Percentiles rank a stretch among this genome's conserved stretches.
These are phyloP conservation scores for Phenganax subtilis DNA, from an alignment of 92 coral and sea anemone species.

Conservation along the genomic window DNA sequence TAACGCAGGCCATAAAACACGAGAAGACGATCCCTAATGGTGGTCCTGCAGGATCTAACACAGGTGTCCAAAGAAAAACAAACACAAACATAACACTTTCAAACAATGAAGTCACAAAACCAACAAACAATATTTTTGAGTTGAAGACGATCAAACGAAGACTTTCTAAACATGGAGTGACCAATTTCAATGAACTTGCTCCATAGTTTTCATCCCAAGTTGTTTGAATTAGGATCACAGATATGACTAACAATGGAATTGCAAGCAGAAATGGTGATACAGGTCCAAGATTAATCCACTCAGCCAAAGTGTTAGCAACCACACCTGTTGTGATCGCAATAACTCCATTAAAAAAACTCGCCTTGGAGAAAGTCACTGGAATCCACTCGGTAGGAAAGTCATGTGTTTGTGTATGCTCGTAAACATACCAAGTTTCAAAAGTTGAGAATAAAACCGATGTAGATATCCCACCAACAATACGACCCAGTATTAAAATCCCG, in stretches of 20 bases:
- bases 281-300: slow-evolving; percentile 91
- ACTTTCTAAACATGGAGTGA: slow-evolving; percentile 84
- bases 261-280: slow-evolving; percentile 94
- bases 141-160: slow-evolving; percentile 79
- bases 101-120: slow-evolving; percentile 80
- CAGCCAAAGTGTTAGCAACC: slow-evolving; percentile 72
- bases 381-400: slow-evolving; percentile 94
- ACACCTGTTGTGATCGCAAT: slow-evolving; percentile 83
- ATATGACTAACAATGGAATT: slow-evolving; percentile 70
- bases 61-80: slow-evolving; percentile 98
- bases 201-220: slow-evolving; percentile 99
- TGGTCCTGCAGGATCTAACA: slow-evolving; percentile 82
- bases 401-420: slow-evolving; percentile 88
- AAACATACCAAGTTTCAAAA: slow-evolving; percentile 94
- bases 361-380: slow-evolving; percentile 80
- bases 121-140: slow-evolving; percentile 71
- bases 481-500: slow-evolving; percentile 72
- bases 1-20: slow-evolving; percentile 91
- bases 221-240: slow-evolving; percentile 68
- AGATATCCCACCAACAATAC: slow-evolving; percentile 91
- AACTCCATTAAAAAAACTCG: slow-evolving; percentile 82
- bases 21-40: slow-evolving; percentile 90
- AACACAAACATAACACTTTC: slow-evolving; percentile 97
- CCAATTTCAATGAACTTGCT: slow-evolving; percentile 60
- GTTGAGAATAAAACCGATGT: slow-evolving; percentile 88